Percentiles rank a stretch among this genome's conserved stretches.
These are phyloP conservation scores for Zygogramma bicolorata DNA, from an alignment of 2,888 invertebrate genomes.

Conservation along the genomic window DNA sequence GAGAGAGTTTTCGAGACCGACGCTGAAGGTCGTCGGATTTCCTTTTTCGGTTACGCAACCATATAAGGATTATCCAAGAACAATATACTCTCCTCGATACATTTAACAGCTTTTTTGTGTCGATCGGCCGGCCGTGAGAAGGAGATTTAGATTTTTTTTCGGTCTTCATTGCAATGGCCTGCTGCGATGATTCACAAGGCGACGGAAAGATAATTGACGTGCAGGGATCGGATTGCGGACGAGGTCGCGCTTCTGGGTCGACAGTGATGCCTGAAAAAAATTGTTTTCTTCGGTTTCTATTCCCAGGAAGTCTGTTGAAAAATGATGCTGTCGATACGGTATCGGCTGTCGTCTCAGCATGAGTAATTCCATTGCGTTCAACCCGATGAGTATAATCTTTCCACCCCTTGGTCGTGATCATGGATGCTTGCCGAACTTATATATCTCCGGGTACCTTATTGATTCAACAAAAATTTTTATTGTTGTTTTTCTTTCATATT, in stretches of 20 bases:
- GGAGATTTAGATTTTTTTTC: not conserved
- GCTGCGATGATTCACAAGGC: not conserved
- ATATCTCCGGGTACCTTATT: no score
- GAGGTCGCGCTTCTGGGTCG: not conserved
- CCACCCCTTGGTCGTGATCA: no score
- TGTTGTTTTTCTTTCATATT: no score
- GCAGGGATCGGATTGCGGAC: not conserved
- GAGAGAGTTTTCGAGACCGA: slow-evolving; percentile 23
- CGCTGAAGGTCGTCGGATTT: slow-evolving; percentile 25
- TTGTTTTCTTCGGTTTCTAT: no score
- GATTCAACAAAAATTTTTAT: no score
- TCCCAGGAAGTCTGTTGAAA: no score
- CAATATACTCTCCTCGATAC: slow-evolving; percentile 9
- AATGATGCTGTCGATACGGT: no score
- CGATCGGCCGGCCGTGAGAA: not conserved
- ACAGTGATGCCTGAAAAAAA: no score
- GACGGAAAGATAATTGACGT: slow-evolving; percentile 1
- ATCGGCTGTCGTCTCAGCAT: no score
- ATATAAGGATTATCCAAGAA: slow-evolving; percentile 24
- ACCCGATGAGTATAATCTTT: no score
- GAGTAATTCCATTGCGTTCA: no score
- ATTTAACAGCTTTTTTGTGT: not conserved
- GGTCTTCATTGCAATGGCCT: not conserved
- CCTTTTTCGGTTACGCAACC: slow-evolving; percentile 27
- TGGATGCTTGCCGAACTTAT: no score